Base-by-base conservation (phyloP, 1,140 invertebrate genomes). In the Solen grandis region DNA sequence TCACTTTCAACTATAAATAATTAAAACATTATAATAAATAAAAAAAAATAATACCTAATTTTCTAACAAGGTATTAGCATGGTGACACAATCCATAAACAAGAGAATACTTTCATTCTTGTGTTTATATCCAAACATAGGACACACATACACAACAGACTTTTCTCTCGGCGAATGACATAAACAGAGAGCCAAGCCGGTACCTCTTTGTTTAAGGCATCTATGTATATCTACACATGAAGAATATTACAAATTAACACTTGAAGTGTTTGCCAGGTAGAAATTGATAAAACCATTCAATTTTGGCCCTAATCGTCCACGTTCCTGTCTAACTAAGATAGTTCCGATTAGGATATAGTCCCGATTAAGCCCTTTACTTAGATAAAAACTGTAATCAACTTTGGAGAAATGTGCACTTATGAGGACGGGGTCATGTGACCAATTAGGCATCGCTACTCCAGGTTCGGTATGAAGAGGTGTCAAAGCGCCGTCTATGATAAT, bases 221-320 rank as follows among this genome's bases (percentile, higher is more conserved):
- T 36, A 38, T 25, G 29, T 35, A 25, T 75, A 75, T 63, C 72
- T 75, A 50, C 22, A 22, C 38, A n/a, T n/a, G n/a, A 50, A 62
- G 66, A 76, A 76, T 76, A 76, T 66, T 76, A 76, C 60, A 76
- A 76, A 76, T 76, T 76, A 76, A 76, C 74, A 76, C 74, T 65
- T 76, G 36, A 76, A 76, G 60, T 65, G 62, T 66, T 76, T 63
- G 50, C 62, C 41, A 76, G 74, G 74, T 66, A 76, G 66, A 76
- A 76, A 76, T 46, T 76, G 74, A 76, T 76, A 76, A 75, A 76
- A 66, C 62, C 41, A 76, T 76, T 76, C 62, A 65, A 76, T 76
- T 76, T 76, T 65, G 35, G 62, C 25, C 60, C 55, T 76, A 76
- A 76, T 76, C 74, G 65, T 60, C 33, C 70, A 76, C 74, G 74